These are phyloP conservation scores for Elachura formosa DNA, from an alignment of 2,113 vertebrate species.

Conservation along the genomic window DNA sequence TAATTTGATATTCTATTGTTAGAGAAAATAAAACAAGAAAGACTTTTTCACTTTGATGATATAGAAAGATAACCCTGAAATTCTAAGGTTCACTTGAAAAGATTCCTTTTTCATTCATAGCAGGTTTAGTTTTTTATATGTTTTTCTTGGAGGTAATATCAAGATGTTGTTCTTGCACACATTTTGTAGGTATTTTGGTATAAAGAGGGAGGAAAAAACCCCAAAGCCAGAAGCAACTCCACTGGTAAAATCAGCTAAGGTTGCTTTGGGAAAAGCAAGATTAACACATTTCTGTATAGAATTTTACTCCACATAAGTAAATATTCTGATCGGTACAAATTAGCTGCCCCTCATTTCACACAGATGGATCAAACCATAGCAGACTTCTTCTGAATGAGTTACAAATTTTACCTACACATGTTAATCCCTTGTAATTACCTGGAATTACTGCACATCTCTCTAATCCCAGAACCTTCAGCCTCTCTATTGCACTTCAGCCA, in stretches of 20 bases:
- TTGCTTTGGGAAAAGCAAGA: background rate
- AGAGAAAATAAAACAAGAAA: slow-evolving; percentile 1
- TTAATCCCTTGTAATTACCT: background rate
- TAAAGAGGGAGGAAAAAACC: background rate
- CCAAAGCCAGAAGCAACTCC: background rate
- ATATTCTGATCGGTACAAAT: background rate
- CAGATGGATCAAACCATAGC: background rate
- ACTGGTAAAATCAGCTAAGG: background rate
- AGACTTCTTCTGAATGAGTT: background rate
- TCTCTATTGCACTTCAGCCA: background rate
- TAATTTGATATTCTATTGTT: background rate
- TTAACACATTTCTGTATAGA: background rate
- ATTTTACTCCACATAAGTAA: background rate
- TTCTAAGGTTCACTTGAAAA: background rate
- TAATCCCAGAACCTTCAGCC: background rate
- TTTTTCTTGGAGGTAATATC: background rate
- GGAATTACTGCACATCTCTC: background rate
- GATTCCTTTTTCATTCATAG: background rate
- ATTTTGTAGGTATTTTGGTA: background rate
- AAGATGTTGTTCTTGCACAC: background rate
- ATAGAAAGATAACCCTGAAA: background rate
- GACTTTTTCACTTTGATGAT: background rate
- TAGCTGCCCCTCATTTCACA: background rate
- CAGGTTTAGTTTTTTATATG: background rate
- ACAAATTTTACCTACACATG: background rate